A percentile compares a stretch with the other conserved stretches of the same genome.
Conservation (phyloP, 1,140 invertebrate genomes). For the Magallana ariakensis region DNA sequence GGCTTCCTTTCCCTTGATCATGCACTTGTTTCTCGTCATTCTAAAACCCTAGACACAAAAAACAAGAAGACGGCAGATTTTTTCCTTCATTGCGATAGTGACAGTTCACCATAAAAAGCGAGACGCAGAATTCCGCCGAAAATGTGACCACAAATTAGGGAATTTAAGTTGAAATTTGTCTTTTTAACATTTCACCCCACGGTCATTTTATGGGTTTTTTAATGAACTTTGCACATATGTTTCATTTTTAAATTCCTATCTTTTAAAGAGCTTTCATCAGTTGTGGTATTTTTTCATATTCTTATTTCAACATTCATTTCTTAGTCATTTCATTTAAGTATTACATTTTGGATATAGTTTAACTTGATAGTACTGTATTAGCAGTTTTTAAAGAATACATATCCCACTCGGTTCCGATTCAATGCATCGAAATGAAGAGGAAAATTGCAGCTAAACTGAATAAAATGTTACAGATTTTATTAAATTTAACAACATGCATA, state of each 20-base stretch:
- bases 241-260: too few relatives aligned
- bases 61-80: neutral
- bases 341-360: too few relatives aligned
- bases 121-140: neutral
- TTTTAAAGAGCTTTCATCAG: too few relatives aligned
- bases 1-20: neutral
- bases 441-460: neutral
- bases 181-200: neutral
- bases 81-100: slow-evolving; percentile 4
- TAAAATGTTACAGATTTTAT: slow-evolving; percentile 30
- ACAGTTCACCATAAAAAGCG: neutral
- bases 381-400: too few relatives aligned
- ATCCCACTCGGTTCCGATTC: too few relatives aligned
- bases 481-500: slow-evolving; percentile 27
- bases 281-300: too few relatives aligned
- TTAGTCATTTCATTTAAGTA: too few relatives aligned
- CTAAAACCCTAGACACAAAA: neutral
- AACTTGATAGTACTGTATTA: too few relatives aligned
- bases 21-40: slow-evolving; percentile 22
- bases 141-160: slow-evolving; percentile 12
- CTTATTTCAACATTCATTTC: too few relatives aligned
- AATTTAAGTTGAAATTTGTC: neutral
- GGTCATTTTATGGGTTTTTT: too few relatives aligned
- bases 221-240: too few relatives aligned
- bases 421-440: too few relatives aligned